Evolutionary conservation across 2,797 vertebrate genomes (phyloP), one percentile per base, ranked within the genome.

Genomic region (Pagetopsis macropterus): DNA sequence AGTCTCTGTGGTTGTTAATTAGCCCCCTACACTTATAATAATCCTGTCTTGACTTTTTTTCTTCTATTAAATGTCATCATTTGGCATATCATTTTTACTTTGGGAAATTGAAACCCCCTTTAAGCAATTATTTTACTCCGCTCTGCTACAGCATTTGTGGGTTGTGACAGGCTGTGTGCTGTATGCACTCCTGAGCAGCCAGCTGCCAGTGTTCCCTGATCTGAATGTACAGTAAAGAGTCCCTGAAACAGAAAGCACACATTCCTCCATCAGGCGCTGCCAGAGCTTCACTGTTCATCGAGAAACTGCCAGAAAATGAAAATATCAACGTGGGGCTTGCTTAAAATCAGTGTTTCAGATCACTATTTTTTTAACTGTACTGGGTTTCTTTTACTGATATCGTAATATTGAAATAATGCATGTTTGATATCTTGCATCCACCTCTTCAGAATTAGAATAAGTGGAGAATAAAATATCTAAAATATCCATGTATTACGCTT

Each of bases 1-100:
- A 75, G 70, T 86, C 81, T 87, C 74, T 64, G 75, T n/a, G 66
- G 79, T 79, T 82, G 70, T 64, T 90, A 84, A 92, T 90, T 88
- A 90, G 74, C 79, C 74, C 70, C 62, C 78, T 73, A 74, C 73
- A 54, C 54, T 46, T 72, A 52, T 83, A 65, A 85, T 81, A 75
- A 84, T 75, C 76, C 37, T 72, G 56, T 37, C 66, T 73, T 67
- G 16, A 14, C 17, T 65, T 70, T 63, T 69, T 79, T 69, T 79
- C 44, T 60, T 72, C 49, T 59, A 63, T 85, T 78, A 81, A 69
- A 82, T 78, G 72, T 85, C 66, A 83, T 84, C 64, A 86, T 88
- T 83, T 64, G 63, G 51, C 51, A 51, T 58, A 79, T 78, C 76
- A 52, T 37, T 88, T 65, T 78, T 73, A 86, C 74, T 87, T 79